These are phyloP conservation scores for Platyscapa corneri DNA, from an alignment of 1,140 invertebrate species.

Conservation along the genomic window DNA sequence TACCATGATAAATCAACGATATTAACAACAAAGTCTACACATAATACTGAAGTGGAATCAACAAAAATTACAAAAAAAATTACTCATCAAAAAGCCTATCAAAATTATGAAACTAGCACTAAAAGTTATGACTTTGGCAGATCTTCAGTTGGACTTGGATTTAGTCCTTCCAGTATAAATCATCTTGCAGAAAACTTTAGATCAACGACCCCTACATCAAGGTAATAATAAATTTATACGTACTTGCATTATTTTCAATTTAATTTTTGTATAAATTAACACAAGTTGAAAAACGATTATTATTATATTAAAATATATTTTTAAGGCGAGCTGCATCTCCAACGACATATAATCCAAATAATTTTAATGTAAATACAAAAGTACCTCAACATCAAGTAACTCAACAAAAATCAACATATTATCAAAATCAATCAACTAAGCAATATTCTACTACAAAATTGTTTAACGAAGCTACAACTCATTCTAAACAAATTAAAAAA, in stretches of 20 bases:
- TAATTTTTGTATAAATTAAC: neutral
- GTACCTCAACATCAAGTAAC: slow-evolving; percentile 57
- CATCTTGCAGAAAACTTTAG: slow-evolving; percentile 70
- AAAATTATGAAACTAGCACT: slow-evolving; percentile 66
- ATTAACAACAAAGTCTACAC: slow-evolving; percentile 58
- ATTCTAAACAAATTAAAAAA: slow-evolving; percentile 63
- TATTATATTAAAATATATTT: slow-evolving; percentile 18
- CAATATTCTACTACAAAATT: slow-evolving; percentile 68
- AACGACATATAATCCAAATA: slow-evolving; percentile 67
- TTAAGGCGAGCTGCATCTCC: slow-evolving; percentile 61
- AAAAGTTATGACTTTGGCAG: slow-evolving; percentile 63
- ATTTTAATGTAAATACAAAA: slow-evolving; percentile 64
- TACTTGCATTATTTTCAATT: neutral
- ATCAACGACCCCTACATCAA: slow-evolving; percentile 64
- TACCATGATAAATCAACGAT: slow-evolving; percentile 58
- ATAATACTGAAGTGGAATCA: slow-evolving; percentile 66
- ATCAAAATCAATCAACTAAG: slow-evolving; percentile 65
- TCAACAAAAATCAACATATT: slow-evolving; percentile 60
- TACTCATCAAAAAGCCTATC: slow-evolving; percentile 66
- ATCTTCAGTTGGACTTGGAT: slow-evolving; percentile 68
- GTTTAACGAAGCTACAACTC: slow-evolving; percentile 60
- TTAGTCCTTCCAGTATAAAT: slow-evolving; percentile 72
- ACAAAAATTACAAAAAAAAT: slow-evolving; percentile 67
- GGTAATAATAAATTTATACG: slow-evolving; percentile 15
- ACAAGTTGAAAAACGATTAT: neutral